These are phyloP conservation scores for Drosophila macrospina DNA, from an alignment of 2,888 invertebrate genomes.

Conservation along the genomic window DNA sequence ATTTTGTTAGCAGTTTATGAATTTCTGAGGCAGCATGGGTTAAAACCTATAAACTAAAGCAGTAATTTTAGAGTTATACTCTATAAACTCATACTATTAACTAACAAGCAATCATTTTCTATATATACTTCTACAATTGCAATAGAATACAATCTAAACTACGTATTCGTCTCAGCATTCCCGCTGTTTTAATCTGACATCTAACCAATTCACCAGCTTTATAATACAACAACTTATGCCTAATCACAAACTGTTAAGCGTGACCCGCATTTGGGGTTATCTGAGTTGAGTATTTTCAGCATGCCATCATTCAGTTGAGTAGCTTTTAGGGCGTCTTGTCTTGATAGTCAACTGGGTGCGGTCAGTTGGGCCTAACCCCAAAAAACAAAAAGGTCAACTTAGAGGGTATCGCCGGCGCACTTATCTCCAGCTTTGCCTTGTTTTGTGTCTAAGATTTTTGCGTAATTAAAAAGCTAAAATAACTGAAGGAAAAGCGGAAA, in stretches of 20 bases:
- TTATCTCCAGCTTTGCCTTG: slow-evolving; percentile 52
- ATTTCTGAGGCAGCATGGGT: no score
- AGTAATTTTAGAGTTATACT: no score
- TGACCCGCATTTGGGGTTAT: slow-evolving; percentile 35
- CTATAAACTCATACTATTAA: background rate
- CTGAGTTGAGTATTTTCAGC: slow-evolving; percentile 26
- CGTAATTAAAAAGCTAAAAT: slow-evolving; percentile 68
- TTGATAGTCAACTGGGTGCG: slow-evolving; percentile 64
- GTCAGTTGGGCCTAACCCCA: slow-evolving; percentile 40
- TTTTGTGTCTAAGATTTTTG: slow-evolving; percentile 53
- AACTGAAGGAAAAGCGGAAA: background rate
- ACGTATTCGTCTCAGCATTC: background rate
- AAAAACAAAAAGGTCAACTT: slow-evolving; percentile 46
- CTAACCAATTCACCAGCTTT: slow-evolving; percentile 1
- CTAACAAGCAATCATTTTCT: background rate
- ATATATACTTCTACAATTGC: background rate
- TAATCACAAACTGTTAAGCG: slow-evolving; percentile 1
- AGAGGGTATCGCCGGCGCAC: slow-evolving; percentile 43
- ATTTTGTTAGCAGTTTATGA: background rate
- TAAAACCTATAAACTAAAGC: no score
- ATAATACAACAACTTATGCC: slow-evolving; percentile 3
- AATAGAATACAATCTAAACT: background rate
- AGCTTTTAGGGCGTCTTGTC: slow-evolving; percentile 38
- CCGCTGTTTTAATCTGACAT: slow-evolving; percentile 4
- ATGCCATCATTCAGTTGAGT: slow-evolving; percentile 27